Evolutionary conservation across 2,797 vertebrate genomes (phyloP), one percentile per base, ranked within the genome.

Genomic region (Bufotes viridis): DNA sequence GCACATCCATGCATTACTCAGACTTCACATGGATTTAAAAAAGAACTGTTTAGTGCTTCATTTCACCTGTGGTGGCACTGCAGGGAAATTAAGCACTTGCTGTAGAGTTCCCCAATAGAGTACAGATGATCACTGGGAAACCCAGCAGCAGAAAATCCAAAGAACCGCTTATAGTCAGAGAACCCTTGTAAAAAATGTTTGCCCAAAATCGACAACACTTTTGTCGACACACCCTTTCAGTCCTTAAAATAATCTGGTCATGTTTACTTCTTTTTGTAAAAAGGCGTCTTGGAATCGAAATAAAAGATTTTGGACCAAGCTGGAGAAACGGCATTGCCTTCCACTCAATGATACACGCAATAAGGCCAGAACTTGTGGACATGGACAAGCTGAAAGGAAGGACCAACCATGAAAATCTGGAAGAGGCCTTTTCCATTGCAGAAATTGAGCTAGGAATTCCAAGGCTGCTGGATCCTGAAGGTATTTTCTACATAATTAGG

Each of bases 291-390:
- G 97, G 97, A 80, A 94, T 98, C 80, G 97, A 99, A 90, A 96
- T 99, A 72, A 99, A 97, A 90, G 98, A 99, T 92, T 99, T 99
- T 79, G 98, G 98, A 22, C 93, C 95, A 86, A 99, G 98, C n/a
- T 99, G 98, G 98, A 97, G 98, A 80, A 97, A 93, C 7, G 98
- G 98, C 60, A 90, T 97, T 82, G 98, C 98, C 26, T 99, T 99
- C 93, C 97, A 98, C 88, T 97, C 97, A 0, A 90, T 99, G 79
- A 98, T 99, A 93, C 95, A 96, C 51, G 95, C 97, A 34, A 97
- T 99, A 86, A 96, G 95, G 10, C 98, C 98, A 4, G 96, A 97
- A 89, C 93, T 99, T 42, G 97, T 99, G 26, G 96, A 99, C 92
- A 69, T 89, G 79, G 97, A 99, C 22, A 95, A 84, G 74, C 93